Conservation (phyloP, 2,888 invertebrate genomes). For the Ormyrus rosae region DNA sequence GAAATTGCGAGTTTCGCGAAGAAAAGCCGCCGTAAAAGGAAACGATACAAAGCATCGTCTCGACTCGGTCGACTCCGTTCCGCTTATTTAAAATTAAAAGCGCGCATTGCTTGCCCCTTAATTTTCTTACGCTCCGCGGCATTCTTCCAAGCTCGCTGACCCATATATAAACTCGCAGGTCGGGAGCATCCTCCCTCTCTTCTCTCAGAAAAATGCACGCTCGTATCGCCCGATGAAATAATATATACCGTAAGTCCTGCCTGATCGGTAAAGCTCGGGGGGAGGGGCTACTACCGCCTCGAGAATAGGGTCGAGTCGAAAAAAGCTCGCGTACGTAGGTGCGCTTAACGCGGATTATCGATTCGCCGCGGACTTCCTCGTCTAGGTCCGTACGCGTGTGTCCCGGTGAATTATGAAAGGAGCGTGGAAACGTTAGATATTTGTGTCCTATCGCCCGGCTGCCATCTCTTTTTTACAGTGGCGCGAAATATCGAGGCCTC, state of each 20-base stretch:
- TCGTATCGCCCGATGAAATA: neutral
- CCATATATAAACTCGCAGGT: constrained; percentile 11
- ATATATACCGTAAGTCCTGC: neutral
- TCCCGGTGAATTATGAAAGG: constrained; percentile 14
- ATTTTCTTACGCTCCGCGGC: constrained; percentile 30
- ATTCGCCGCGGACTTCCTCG: neutral
- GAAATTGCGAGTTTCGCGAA: no score
- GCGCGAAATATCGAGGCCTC: neutral
- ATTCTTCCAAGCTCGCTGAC: neutral
- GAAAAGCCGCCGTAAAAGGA: no score
- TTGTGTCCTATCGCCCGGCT: neutral
- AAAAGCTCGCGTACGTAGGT: neutral
- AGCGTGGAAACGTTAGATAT: neutral
- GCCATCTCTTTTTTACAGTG: neutral
- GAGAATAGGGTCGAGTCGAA: neutral
- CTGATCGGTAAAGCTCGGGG: neutral
- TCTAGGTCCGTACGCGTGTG: constrained; percentile 1
- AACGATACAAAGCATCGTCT: no score
- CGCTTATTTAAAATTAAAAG: constrained; percentile 30
- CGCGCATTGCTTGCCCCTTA: constrained; percentile 11
- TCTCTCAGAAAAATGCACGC: neutral
- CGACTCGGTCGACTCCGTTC: neutral
- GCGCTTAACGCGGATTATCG: constrained; percentile 9
- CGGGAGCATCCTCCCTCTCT: neutral
- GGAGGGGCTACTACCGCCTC: neutral